Evolutionary conservation across 2,888 invertebrate species (phyloP).

Genomic region (Drosophila macrospina): DNA sequence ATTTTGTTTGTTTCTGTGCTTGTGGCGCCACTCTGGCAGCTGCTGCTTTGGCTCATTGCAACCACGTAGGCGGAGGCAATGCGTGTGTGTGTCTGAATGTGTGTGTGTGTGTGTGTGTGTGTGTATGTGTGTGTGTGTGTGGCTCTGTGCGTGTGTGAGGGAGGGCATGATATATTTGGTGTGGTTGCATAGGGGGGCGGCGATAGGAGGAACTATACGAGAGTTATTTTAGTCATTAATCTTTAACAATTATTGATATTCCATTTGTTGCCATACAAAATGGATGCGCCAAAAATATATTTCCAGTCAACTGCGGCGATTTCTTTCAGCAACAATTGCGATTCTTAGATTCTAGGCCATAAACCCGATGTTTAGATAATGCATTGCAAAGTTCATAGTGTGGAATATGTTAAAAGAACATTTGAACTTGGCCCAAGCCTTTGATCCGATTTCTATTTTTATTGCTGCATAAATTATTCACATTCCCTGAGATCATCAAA

Average conservation of each 20-base stretch:
- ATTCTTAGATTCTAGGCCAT: conserved; percentile 13
- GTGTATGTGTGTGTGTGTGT: neutral
- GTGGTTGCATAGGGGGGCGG: neutral
- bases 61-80: conserved; percentile 23
- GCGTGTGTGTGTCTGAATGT: neutral
- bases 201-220: neutral
- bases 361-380: conserved; percentile 22
- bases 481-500: no score
- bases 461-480: neutral
- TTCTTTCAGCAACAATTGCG: conserved; percentile 18
- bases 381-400: conserved; percentile 5
- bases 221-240: conserved; percentile 22
- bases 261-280: conserved; percentile 43
- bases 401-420: neutral
- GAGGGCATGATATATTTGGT: neutral
- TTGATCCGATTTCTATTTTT: conserved; percentile 1
- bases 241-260: conserved; percentile 34
- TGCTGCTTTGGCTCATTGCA: conserved; percentile 66
- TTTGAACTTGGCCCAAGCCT: conserved; percentile 2
- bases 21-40: conserved; percentile 71
- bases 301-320: conserved; percentile 20
- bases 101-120: neutral
- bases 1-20: conserved; percentile 75
- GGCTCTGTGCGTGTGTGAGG: no score
- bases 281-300: conserved; percentile 25